phyloP scores from a whole-genome alignment of 2,797 vertebrate species.

The Balearica regulorum region DNA sequence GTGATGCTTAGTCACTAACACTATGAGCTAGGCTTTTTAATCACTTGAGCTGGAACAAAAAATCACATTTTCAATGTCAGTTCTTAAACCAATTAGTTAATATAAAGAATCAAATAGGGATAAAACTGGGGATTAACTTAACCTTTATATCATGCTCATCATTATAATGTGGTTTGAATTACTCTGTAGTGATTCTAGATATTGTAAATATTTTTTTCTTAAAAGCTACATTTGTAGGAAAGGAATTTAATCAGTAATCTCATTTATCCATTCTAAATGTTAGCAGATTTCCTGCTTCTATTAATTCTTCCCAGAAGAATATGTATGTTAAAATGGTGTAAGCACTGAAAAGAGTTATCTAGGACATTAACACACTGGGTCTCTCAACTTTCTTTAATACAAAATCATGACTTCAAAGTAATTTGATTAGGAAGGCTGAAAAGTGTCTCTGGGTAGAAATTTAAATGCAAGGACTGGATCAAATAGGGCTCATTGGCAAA shows the following conservation, averaged over 20 bases:
- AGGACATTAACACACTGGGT: background rate
- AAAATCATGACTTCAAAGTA: background rate
- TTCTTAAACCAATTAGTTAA: background rate
- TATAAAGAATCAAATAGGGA: background rate
- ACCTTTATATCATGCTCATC: background rate
- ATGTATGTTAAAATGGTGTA: background rate
- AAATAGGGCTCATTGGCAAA: background rate
- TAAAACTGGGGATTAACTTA: background rate
- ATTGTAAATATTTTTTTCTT: constrained; percentile 3
- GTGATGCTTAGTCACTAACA: background rate
- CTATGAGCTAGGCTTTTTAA: background rate
- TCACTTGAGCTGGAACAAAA: background rate
- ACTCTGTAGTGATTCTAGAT: background rate
- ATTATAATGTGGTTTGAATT: constrained; percentile 3
- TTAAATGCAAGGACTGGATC: background rate
- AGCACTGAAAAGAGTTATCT: background rate
- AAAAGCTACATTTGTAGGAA: background rate
- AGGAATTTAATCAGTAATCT: constrained; percentile 12
- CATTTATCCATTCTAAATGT: constrained; percentile 23
- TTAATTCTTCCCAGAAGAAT: background rate
- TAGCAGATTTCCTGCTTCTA: constrained; percentile 16
- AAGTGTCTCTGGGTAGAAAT: background rate
- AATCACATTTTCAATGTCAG: background rate
- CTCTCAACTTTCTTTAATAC: background rate
- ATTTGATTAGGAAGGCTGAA: background rate